Evolutionary conservation across 2,113 vertebrate species (phyloP).

Genomic region (Indicator maculatus): DNA sequence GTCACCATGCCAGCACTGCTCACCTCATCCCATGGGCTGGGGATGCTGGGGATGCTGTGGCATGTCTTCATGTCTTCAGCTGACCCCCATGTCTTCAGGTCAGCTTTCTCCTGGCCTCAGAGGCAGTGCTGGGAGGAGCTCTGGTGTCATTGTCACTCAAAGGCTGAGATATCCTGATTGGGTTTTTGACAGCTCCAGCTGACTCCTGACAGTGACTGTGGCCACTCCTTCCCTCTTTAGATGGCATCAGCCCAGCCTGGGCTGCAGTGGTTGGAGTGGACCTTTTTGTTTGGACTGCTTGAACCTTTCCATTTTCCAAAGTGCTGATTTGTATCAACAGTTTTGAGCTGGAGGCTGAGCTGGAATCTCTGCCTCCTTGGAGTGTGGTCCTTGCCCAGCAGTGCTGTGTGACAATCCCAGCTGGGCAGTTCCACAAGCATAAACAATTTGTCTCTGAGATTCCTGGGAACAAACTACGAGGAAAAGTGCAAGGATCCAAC

Average conservation of each 20-base stretch:
- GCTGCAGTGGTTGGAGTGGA: rapidly evolving
- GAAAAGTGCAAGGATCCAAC: not conserved
- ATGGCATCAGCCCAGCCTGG: not conserved
- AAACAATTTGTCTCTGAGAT: not conserved
- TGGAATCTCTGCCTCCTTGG: not conserved
- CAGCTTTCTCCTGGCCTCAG: not conserved
- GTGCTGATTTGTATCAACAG: not conserved
- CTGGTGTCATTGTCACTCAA: not conserved
- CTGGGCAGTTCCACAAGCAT: not conserved
- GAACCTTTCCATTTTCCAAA: not conserved
- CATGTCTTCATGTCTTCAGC: too few relatives aligned
- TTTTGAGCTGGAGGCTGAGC: not conserved
- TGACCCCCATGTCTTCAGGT: rapidly evolving
- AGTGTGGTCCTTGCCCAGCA: not conserved
- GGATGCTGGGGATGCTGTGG: not conserved
- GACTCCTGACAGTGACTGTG: not conserved
- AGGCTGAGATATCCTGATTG: rapidly evolving
- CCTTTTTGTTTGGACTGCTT: conserved; percentile 18
- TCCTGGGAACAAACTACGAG: not conserved
- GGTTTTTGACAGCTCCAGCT: not conserved
- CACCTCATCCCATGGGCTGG: not conserved
- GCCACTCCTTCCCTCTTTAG: not conserved
- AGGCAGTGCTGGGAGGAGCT: rapidly evolving
- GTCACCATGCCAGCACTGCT: too few relatives aligned
- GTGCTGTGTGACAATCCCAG: not conserved